Evolutionary conservation across 2,113 vertebrate genomes (phyloP), one percentile per base, ranked within the genome.

Genomic region (Chaenocephalus aceratus): DNA sequence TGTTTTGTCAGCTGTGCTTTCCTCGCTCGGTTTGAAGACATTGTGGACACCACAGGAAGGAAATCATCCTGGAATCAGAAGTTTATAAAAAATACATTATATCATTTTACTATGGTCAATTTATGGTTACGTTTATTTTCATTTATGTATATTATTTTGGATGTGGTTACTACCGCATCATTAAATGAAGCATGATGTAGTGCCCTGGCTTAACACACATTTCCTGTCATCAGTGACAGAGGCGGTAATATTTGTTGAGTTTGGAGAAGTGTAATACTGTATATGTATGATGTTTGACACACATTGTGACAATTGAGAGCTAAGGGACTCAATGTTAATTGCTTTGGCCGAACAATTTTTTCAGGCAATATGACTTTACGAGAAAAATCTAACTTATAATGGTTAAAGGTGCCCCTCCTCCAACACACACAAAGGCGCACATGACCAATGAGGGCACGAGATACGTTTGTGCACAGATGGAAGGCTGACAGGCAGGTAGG

Each of bases 61-160:
- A 46, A 21, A 11, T 60, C 45, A 45, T 59, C n/a, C 54, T 60
- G 74, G 74, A 56, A 63, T 45, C 48, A 64, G 2, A 56, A 34
- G 12, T 65, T 10, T 44, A 51, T 64, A 1, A 66, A 75, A 23
- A 36, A 65, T 13, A 23, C 0, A 46, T 46, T 23, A 34, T 10
- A 15, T 3, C 46, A 56, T 49, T 65, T 48, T n/a, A 11, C 8
- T 36, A 12, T 26, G 49, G 41, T 56, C 16, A 15, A 21, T 34
- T 36, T 36, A 57, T 57, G 8, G 4, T 75, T n/a, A 0, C 46
- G n/a, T 72, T 26, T 14, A 18, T 63, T 63, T 13, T 7, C 5
- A 36, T 18, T 6, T 6, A 8, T n/a, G 15, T 56, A 10, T 54
- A 45, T 75, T 34, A 48, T 64, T 30, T 1, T 21, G 51, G 52